Evolutionary conservation across 2,888 invertebrate species (phyloP).

Genomic region (Eupsilia transversa): DNA sequence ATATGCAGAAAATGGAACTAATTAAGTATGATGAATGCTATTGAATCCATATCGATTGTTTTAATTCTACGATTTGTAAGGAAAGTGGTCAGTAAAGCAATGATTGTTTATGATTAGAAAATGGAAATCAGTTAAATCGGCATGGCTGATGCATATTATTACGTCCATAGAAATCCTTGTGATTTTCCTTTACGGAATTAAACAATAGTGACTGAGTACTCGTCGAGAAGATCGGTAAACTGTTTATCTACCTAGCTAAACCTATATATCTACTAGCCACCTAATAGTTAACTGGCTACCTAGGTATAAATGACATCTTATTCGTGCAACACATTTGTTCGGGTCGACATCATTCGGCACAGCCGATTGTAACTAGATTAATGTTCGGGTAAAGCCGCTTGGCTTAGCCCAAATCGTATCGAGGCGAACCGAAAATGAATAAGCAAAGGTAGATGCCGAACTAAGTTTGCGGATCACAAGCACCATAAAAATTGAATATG

Average conservation of each 20-base stretch:
- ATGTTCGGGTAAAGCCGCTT: not conserved
- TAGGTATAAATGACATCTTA: not conserved
- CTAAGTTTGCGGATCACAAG: not conserved
- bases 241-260: no score
- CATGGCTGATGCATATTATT: constrained; percentile 23
- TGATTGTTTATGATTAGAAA: constrained; percentile 21
- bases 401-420: not conserved
- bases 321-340: not conserved
- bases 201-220: constrained; percentile 26
- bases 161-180: constrained; percentile 32
- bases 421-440: not conserved
- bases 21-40: constrained; percentile 23
- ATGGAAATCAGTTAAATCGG: constrained; percentile 14
- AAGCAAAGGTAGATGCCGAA: not conserved
- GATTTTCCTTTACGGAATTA: constrained; percentile 33
- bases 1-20: constrained; percentile 34
- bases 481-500: not conserved
- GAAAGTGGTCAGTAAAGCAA: constrained; percentile 20
- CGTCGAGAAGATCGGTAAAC: not conserved
- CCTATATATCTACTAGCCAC: no score
- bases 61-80: constrained; percentile 24
- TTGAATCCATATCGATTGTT: constrained; percentile 34
- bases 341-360: not conserved
- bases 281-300: no score
- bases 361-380: not conserved